These are phyloP conservation scores for Epicauta chinensis DNA, from an alignment of 1,140 invertebrate species.

Conservation along the genomic window DNA sequence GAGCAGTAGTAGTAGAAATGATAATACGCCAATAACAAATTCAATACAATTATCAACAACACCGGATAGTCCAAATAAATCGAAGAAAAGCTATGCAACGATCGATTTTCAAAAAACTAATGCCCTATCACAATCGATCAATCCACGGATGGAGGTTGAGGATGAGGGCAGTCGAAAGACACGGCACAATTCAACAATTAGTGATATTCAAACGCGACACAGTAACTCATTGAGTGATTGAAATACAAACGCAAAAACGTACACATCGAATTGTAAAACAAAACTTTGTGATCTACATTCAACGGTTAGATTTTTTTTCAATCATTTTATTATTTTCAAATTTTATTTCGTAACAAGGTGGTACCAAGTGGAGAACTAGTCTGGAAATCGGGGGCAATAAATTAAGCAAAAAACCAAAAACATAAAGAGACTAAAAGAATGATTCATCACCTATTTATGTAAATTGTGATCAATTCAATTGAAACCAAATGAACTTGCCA, in stretches of 20 bases:
- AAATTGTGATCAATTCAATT: too few species aligned
- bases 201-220: slow-evolving; percentile 46
- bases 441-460: neutral
- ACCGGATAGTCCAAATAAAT: slow-evolving; percentile 50
- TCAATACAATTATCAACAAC: slow-evolving; percentile 33
- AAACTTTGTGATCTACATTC: neutral
- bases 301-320: neutral
- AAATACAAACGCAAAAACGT: slow-evolving; percentile 16
- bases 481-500: slow-evolving; percentile 3
- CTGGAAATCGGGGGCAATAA: neutral
- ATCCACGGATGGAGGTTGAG: slow-evolving; percentile 49
- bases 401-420: neutral
- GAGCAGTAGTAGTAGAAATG: slow-evolving; percentile 28
- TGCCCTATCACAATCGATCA: slow-evolving; percentile 65
- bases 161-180: slow-evolving; percentile 59
- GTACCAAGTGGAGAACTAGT: neutral
- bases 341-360: too few species aligned
- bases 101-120: slow-evolving; percentile 92
- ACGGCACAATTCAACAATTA: slow-evolving; percentile 57
- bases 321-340: neutral
- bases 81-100: slow-evolving; percentile 75
- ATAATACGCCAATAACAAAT: too few species aligned
- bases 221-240: slow-evolving; percentile 55
- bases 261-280: slow-evolving; percentile 10
- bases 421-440: too few species aligned